Conservation (phyloP, 2,113 vertebrate genomes). For the Eulacestoma nigropectus region DNA sequence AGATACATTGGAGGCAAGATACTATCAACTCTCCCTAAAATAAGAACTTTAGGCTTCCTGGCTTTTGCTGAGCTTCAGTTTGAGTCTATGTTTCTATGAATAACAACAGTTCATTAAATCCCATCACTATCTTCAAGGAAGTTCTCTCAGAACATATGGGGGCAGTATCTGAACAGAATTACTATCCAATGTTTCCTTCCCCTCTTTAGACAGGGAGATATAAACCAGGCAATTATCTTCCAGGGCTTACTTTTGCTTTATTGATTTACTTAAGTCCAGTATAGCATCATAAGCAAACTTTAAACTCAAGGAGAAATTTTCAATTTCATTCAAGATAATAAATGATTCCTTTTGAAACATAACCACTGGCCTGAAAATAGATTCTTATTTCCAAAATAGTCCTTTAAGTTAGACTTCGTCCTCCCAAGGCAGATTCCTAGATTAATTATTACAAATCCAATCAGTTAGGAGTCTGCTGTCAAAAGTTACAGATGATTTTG, state of each 20-base stretch:
- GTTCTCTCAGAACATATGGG: background rate
- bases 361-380: background rate
- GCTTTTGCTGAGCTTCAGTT: background rate
- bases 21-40: background rate
- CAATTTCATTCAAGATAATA: background rate
- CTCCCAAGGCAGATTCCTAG: background rate
- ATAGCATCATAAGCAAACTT: constrained; percentile 1
- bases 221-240: background rate
- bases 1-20: background rate
- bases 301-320: constrained; percentile 13
- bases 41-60: background rate
- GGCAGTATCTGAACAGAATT: background rate
- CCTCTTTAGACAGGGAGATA: background rate
- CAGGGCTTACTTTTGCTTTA: background rate
- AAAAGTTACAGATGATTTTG: background rate
- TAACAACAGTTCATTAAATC: background rate
- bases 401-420: background rate
- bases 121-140: background rate
- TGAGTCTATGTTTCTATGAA: background rate
- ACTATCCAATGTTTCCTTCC: background rate
- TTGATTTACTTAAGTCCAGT: background rate
- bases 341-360: background rate
- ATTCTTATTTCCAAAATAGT: background rate
- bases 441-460: background rate
- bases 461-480: background rate